phyloP scores from a whole-genome alignment of 64 coral and sea anemone genomes.

The Montipora cactus region DNA sequence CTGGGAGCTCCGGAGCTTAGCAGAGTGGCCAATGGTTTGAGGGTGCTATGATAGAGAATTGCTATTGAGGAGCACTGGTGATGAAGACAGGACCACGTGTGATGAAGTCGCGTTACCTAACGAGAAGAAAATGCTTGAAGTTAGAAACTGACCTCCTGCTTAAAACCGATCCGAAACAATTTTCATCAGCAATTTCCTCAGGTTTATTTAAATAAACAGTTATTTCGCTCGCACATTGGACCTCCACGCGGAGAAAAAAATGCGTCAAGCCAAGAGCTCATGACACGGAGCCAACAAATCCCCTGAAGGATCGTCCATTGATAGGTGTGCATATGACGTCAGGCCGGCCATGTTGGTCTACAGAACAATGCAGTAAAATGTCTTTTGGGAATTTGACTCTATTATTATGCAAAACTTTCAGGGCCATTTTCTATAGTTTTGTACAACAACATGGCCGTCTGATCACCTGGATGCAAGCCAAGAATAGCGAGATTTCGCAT shows the following conservation, averaged over 20 bases:
- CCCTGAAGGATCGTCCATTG: too few species aligned
- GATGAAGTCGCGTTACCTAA: constrained; percentile 88
- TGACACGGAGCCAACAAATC: too few species aligned
- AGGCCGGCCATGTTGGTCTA: too few species aligned
- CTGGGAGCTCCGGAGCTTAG: constrained; percentile 88
- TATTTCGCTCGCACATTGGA: neutral
- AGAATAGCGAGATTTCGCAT: too few species aligned
- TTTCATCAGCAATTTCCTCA: neutral
- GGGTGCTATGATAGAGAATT: constrained; percentile 81
- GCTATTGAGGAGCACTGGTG: constrained; percentile 81
- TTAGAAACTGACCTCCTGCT: neutral
- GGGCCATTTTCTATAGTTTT: too few species aligned
- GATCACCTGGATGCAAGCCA: too few species aligned
- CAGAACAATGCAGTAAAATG: too few species aligned
- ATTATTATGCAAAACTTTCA: too few species aligned
- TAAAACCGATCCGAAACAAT: neutral
- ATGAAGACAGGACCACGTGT: constrained; percentile 94
- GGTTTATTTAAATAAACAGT: neutral
- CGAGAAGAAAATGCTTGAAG: neutral
- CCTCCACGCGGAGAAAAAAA: neutral
- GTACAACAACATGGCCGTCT: too few species aligned
- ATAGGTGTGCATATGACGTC: too few species aligned
- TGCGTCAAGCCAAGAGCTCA: neutral
- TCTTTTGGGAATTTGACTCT: too few species aligned
- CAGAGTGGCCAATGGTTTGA: constrained; percentile 84